Conservation (phyloP, 1,140 invertebrate genomes). For the Heliconius hewitsoni region DNA sequence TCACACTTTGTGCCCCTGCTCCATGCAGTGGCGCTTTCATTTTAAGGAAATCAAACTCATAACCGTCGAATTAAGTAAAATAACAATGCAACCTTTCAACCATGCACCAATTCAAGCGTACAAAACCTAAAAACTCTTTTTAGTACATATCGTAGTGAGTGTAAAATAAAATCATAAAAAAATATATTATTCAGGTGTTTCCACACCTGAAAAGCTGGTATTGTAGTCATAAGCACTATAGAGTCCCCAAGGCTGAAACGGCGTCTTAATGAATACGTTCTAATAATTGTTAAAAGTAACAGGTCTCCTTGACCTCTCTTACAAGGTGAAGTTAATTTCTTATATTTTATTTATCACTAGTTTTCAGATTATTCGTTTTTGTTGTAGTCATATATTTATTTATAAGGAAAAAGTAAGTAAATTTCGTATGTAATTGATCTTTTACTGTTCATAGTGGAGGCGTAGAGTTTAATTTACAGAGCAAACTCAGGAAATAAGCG, state of each 20-base stretch:
- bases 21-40: too few relatives aligned
- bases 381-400: too few relatives aligned
- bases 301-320: not conserved
- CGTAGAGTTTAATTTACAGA: too few relatives aligned
- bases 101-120: not conserved
- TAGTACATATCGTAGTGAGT: not conserved
- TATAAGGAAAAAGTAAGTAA: too few relatives aligned
- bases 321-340: conserved; percentile 1
- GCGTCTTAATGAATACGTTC: conserved; percentile 9
- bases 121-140: not conserved
- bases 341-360: not conserved
- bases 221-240: not conserved
- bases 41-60: too few relatives aligned
- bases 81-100: too few relatives aligned
- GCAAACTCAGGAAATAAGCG: too few relatives aligned
- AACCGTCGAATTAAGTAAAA: too few relatives aligned
- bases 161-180: not conserved
- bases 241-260: not conserved
- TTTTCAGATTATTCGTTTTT: not conserved
- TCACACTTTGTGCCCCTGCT: too few relatives aligned
- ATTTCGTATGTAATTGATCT: too few relatives aligned
- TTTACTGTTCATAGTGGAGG: too few relatives aligned
- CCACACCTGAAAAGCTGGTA: not conserved
- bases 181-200: not conserved
- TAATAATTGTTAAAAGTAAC: conserved; percentile 11